These are phyloP conservation scores for Eufriesea mexicana DNA, from an alignment of 1,140 invertebrate species.

Conservation along the genomic window DNA sequence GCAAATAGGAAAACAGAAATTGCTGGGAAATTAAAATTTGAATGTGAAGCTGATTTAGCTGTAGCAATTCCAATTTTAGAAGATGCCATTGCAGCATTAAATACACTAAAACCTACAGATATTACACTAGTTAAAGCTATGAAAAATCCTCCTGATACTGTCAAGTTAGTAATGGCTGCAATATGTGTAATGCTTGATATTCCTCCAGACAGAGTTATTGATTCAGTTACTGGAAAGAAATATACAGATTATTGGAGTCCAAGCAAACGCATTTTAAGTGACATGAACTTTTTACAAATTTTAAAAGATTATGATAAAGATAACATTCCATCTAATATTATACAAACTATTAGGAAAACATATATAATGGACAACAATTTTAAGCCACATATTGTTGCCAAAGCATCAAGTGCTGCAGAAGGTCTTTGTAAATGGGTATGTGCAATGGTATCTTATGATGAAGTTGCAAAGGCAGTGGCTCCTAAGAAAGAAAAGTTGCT, in stretches of 20 bases:
- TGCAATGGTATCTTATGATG: conserved; percentile 89
- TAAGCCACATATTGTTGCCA: conserved; percentile 86
- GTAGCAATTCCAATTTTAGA: conserved; percentile 88
- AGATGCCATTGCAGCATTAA: conserved; percentile 85
- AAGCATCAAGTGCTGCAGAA: conserved; percentile 88
- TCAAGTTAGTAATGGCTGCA: conserved; percentile 90
- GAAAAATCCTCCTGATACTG: conserved; percentile 90
- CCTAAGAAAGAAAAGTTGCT: conserved; percentile 85
- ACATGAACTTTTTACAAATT: conserved; percentile 87
- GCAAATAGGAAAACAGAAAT: conserved; percentile 87
- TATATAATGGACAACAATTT: conserved; percentile 87
- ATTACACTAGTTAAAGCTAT: conserved; percentile 91
- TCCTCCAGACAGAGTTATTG: conserved; percentile 85
- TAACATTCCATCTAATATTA: conserved; percentile 84
- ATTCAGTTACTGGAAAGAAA: conserved; percentile 85
- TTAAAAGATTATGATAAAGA: conserved; percentile 90
- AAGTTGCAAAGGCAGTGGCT: conserved; percentile 86
- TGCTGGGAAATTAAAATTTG: conserved; percentile 85
- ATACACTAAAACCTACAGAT: conserved; percentile 90
- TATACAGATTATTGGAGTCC: conserved; percentile 89
- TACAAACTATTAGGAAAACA: conserved; percentile 86
- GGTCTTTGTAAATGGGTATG: conserved; percentile 89
- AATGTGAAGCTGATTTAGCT: conserved; percentile 88
- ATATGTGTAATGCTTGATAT: conserved; percentile 89
- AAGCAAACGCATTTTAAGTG: conserved; percentile 88